Base-by-base conservation (phyloP, 2,888 invertebrate genomes). In the Lymantria monacha region DNA sequence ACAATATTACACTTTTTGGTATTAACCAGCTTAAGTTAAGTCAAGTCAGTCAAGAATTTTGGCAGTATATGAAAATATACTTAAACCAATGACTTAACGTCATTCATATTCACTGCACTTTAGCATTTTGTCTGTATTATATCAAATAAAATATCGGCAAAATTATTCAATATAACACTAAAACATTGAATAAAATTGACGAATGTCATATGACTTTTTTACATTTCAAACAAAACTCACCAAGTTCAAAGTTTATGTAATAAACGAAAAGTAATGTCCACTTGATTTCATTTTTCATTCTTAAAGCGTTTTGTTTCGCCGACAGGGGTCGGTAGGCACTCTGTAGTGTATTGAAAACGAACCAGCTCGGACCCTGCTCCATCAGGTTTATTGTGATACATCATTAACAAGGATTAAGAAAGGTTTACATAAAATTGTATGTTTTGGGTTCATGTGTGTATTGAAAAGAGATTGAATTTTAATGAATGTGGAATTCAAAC, bases 251-350 rank as follows among this genome's bases (percentile, higher is more conserved):
- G 53, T 71, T 49, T 56, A 0, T n/a, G 40, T 30, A 53, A 53
- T 59, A 48, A 33, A 33, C 9, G 33, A 54, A 57, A 57, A 63
- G 55, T 69, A 74, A 65, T 83, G 87, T 87, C 89, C 87, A 88
- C 82, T 87, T 86, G 78, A 90, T 90, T 90, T 90, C 86, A 89
- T 90, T 90, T 90, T 90, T 90, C 89, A 89, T 82, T 81, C 85
- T 81, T 83, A 78, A 73, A 79, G 72, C 78, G 81, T 87, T 87
- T 88, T 89, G 87, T 88, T 85, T 75, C 75, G 79, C 72, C 79
- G 87, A 88, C 87, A 85, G 74, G 84, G 87, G 87, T 76, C 70
- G 68, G 62, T 70, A 67, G 73, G 74, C 82, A 85, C 86, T 74
- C 69, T 67, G 61, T 68, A 67, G 72, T 77, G 79, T 81, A 85